These are phyloP conservation scores for Drosophila murphyi DNA, from an alignment of 1,140 invertebrate species.

Conservation along the genomic window DNA sequence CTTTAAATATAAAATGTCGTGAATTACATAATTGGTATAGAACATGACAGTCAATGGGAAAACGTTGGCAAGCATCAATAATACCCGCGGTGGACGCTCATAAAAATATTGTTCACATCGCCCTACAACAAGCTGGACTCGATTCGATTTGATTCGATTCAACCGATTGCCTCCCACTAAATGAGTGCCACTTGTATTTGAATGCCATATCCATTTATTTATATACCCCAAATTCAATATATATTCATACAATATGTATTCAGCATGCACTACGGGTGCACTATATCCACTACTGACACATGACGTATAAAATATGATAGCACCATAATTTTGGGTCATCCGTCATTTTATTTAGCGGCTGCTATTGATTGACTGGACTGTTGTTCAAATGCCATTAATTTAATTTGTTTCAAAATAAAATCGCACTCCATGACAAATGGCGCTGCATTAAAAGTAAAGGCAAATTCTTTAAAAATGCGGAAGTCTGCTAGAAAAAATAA, in stretches of 20 bases:
- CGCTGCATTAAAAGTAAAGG: conserved; percentile 39
- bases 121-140: too few species aligned
- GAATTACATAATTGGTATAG: conserved; percentile 20
- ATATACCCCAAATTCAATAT: conserved; percentile 14
- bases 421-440: conserved; percentile 7
- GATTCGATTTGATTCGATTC: not conserved
- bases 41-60: conserved; percentile 3
- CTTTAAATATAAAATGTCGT: not conserved
- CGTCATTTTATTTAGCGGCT: conserved; percentile 42
- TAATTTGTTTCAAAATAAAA: conserved; percentile 52
- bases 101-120: not conserved
- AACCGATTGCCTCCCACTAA: conserved; percentile 11
- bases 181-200: conserved; percentile 18
- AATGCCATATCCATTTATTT: conserved; percentile 27
- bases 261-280: not conserved
- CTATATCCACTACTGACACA: not conserved
- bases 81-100: too few species aligned
- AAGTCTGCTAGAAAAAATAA: not conserved
- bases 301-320: conserved; percentile 24
- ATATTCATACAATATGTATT: not conserved
- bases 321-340: conserved; percentile 6
- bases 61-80: conserved; percentile 37
- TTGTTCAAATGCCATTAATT: conserved; percentile 45
- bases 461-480: conserved; percentile 16
- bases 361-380: conserved; percentile 47